Percentiles rank a stretch among this genome's conserved stretches.
Evolutionary conservation across 2,113 vertebrate genomes (phyloP).

Genomic region (Clarias macrocephalus): DNA sequence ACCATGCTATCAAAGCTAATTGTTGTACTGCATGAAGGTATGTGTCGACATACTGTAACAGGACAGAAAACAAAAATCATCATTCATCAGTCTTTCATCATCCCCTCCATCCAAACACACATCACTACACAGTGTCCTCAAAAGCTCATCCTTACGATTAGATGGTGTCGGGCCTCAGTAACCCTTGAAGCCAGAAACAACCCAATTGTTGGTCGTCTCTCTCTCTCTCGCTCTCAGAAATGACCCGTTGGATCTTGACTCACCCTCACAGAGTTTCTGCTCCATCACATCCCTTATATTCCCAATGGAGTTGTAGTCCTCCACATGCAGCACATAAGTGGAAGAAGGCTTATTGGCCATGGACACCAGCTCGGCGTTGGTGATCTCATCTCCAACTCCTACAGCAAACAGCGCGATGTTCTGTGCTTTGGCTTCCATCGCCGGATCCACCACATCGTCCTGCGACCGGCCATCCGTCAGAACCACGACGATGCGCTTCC

Average conservation of each 20-base stretch:
- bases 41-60: constrained; percentile 12
- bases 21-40: background rate
- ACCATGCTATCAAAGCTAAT: constrained; percentile 5
- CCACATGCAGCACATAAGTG: constrained; percentile 65
- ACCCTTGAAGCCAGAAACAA: constrained; percentile 4
- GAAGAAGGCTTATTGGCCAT: constrained; percentile 66
- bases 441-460: constrained; percentile 66
- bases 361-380: constrained; percentile 62
- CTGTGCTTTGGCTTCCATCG: constrained; percentile 62
- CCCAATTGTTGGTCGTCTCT: background rate
- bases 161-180: constrained; percentile 13
- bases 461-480: constrained; percentile 69
- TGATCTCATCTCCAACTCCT: constrained; percentile 66
- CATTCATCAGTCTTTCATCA: constrained; percentile 20
- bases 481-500: constrained; percentile 66
- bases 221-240: background rate
- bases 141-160: constrained; percentile 37
- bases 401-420: constrained; percentile 69
- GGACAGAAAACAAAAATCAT: background rate
- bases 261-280: constrained; percentile 70
- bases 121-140: background rate
- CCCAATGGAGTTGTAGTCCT: constrained; percentile 67
- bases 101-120: constrained; percentile 22
- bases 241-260: constrained; percentile 11
- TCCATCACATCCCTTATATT: constrained; percentile 67